Percentiles rank a stretch among this genome's conserved stretches.
Evolutionary conservation across 2,113 vertebrate species (phyloP).

Genomic region (Natator depressus): DNA sequence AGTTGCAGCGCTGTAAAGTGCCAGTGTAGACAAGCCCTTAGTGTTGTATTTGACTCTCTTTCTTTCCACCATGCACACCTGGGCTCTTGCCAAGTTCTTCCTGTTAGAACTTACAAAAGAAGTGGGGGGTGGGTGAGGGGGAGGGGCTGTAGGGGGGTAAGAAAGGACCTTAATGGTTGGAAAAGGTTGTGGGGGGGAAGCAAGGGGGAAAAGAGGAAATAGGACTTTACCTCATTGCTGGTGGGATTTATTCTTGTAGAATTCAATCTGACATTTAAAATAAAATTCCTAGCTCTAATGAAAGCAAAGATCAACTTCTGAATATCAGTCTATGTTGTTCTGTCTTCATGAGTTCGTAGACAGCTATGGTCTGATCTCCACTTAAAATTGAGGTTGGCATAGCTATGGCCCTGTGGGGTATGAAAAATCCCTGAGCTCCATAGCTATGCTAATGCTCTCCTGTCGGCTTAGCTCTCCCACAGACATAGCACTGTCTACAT

Average conservation of each 20-base stretch:
- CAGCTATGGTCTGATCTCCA: background rate
- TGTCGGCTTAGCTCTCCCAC: too few relatives aligned
- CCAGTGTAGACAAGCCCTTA: background rate
- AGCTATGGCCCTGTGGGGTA: background rate
- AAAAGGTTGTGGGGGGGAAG: background rate
- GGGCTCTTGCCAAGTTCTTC: background rate
- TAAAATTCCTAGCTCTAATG: background rate
- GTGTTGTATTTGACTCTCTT: background rate
- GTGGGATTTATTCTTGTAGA: background rate
- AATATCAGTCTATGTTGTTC: background rate
- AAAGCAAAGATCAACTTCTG: background rate
- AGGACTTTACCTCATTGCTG: background rate
- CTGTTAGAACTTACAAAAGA: background rate
- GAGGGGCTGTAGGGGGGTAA: too few relatives aligned
- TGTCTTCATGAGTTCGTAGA: background rate
- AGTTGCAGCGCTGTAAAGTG: too few relatives aligned
- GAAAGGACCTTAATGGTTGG: background rate
- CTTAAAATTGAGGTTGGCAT: background rate
- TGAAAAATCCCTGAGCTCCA: background rate
- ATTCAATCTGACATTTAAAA: background rate
- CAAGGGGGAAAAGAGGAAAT: background rate
- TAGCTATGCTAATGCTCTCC: background rate
- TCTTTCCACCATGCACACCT: background rate
- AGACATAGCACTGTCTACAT: too few relatives aligned
- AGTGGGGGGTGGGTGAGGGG: rapidly evolving